Base-by-base conservation (phyloP, 1,140 invertebrate genomes). In the Papilio polytes region DNA sequence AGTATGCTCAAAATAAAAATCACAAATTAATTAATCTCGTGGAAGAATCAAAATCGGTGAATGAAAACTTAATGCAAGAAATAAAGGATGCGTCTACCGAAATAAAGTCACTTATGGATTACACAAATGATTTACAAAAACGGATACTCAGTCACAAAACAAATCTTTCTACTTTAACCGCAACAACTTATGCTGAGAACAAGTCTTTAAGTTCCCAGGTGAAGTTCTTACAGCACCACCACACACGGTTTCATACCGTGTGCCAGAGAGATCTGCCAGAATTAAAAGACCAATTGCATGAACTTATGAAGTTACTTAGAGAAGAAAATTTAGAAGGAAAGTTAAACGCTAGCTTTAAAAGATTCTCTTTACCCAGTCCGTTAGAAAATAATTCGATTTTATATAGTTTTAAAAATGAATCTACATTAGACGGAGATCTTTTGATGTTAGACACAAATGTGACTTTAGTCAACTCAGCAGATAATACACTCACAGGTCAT, bases 401-500 rank as follows among this genome's bases (percentile, higher is more conserved):
- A 31, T 78, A 84, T 48, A 87, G 82, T 83, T 88, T 89, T 36
- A 93, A 89, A 86, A 92, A 93, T 59, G 92, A 95, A 79, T 93
- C 92, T 73, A 93, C 84, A 31, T 87, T 93, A 74, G 94, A 94
- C 83, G 87, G 91, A 31, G 92, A 95, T 85, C 85, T 93, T 48
- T 87, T 95, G 74, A 95, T 95, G 91, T 83, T 95, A 80, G 94
- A 95, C 74, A 94, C 92, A 48, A 95, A 95, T 78, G 48, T 93
- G 4, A 94, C 90, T 6, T 80, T 94, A 56, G 90, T 89, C 4
- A 89, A 90, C 18, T 88, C 84, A 46, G 84, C 83, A n/a, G 91
- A 94, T 81, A 93, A 90, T 78, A 95, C 91, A 70, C 78, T 94
- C 26, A 79, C 86, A 36, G 86, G 84, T 13, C 83, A 89, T 79